Evolutionary conservation across 2,888 invertebrate genomes (phyloP).

Genomic region (Hedychridium roseum): DNA sequence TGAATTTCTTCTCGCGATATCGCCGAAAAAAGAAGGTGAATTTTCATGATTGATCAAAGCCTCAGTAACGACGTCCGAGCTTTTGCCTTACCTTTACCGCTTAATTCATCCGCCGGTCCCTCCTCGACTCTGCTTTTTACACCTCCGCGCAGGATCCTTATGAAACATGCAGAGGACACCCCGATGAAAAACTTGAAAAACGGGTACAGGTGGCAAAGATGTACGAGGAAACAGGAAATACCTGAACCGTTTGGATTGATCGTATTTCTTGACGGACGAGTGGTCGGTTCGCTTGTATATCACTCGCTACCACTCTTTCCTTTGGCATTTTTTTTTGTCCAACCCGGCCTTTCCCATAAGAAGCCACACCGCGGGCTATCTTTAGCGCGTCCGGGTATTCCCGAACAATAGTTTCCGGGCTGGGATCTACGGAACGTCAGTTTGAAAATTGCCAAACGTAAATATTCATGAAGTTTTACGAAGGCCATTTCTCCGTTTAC

Average conservation of each 20-base stretch:
- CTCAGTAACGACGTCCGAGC: not conserved
- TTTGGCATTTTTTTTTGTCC: not conserved
- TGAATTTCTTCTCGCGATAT: not conserved
- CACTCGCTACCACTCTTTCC: constrained; percentile 1
- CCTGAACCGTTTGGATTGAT: constrained; percentile 40
- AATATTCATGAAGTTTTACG: too few relatives aligned
- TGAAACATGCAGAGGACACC: constrained; percentile 44
- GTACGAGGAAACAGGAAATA: constrained; percentile 44
- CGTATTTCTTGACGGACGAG: constrained; percentile 17
- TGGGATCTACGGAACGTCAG: too few relatives aligned
- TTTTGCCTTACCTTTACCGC: constrained; percentile 16
- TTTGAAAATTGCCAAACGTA: too few relatives aligned
- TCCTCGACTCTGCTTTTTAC: constrained; percentile 38
- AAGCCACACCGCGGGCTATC: too few relatives aligned
- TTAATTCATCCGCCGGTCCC: constrained; percentile 36
- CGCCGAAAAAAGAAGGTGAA: not conserved
- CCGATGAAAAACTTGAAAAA: constrained; percentile 45
- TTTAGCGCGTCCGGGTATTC: too few relatives aligned
- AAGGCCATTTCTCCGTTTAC: too few relatives aligned
- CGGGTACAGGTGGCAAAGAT: constrained; percentile 45
- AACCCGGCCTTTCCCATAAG: too few relatives aligned
- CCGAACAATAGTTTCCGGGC: too few relatives aligned
- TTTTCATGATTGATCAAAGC: not conserved
- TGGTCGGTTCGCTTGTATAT: not conserved
- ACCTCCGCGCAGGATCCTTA: constrained; percentile 37